Conservation (phyloP, 2,113 vertebrate species). For the Craseonycteris thonglongyai region DNA sequence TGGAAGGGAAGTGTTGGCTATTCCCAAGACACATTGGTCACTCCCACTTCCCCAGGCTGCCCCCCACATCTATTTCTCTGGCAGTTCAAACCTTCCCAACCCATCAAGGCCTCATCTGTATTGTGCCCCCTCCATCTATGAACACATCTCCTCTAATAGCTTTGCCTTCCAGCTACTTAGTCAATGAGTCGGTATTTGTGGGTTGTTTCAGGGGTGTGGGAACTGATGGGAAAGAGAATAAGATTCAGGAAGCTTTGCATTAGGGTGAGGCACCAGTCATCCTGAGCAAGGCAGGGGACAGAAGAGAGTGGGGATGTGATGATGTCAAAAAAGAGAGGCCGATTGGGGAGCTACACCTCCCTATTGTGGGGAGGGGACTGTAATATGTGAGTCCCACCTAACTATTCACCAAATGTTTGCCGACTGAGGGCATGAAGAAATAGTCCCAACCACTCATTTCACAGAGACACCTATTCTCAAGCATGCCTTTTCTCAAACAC, state of each 20-base stretch:
- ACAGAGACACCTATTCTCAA: neutral
- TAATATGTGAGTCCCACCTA: neutral
- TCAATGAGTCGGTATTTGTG: neutral
- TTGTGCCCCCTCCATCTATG: neutral
- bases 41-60: too few species aligned
- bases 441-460: neutral
- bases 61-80: neutral
- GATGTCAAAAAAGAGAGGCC: neutral
- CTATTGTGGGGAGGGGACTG: too few species aligned
- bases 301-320: neutral
- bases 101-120: neutral
- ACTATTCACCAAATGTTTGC: neutral
- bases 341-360: neutral
- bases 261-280: neutral
- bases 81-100: neutral
- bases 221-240: neutral
- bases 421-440: neutral
- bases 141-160: neutral
- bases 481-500: neutral
- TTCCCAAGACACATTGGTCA: neutral
- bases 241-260: neutral
- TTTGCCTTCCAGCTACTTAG: neutral
- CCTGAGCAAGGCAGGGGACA: neutral
- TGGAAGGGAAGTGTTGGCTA: neutral
- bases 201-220: neutral